Evolutionary conservation across 2,888 invertebrate species (phyloP), one percentile per base, ranked within the genome.

Genomic region (Epiblema foenella): DNA sequence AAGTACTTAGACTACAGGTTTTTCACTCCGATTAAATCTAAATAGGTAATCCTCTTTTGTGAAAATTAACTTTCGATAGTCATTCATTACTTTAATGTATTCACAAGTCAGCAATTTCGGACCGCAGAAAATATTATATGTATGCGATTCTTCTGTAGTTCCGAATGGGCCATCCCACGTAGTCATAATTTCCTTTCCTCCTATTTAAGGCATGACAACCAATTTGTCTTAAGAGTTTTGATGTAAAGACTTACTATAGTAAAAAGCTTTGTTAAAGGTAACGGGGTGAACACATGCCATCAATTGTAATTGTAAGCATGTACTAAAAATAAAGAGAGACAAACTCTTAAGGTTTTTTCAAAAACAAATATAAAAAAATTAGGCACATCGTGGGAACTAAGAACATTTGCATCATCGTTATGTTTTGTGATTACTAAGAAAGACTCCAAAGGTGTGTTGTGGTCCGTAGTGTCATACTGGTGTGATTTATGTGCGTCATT

Each of bases 401-500:
- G 20, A n/a, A 46, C 54, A 73, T 69, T 64, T 33, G 10, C 29
- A 60, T 67, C 52, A 68, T 64, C 18, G 65, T 68, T 49, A 67
- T 67, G 64, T 74, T 12, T 24, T 37, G 29, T 33, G 57, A 17
- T 29, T 66, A 69, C 65, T 66, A 74, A 73, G 75, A 75, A 77
- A 75, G 76, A 75, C 74, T 58, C 74, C 75, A 39, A 68, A 71
- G 65, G 42, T 64, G 56, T 60, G 18, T 24, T 52, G 75, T 74
- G 74, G 42, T 46, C 15, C 46, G 59, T 71, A 69, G 75, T 75
- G 75, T 70, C 77, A 76, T 76, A 76, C 75, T 74, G 68, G 74
- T 79, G 76, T 78, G 78, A 80, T 83, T 79, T 76, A 77, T 80
- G 77, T 69, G 64, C 74, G 70, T 80, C 79, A 78, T 79, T 79